Percentiles rank a stretch among this genome's conserved stretches.
These are phyloP conservation scores for Falco columbarius DNA, from an alignment of 2,797 vertebrate genomes.

Conservation along the genomic window DNA sequence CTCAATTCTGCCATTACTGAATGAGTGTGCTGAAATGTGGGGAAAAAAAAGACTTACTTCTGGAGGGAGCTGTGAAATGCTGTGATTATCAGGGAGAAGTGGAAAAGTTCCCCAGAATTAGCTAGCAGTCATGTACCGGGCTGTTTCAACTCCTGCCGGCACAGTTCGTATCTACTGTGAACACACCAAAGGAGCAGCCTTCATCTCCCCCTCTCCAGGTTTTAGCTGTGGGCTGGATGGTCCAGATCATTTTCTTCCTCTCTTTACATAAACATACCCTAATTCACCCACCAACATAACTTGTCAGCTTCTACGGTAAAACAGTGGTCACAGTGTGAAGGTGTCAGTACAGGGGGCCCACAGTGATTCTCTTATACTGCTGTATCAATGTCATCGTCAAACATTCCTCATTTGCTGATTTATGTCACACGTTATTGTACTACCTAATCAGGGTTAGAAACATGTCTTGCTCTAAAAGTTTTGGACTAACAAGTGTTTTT, in stretches of 20 bases:
- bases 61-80: neutral
- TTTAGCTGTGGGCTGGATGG: neutral
- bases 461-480: neutral
- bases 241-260: neutral
- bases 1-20: neutral
- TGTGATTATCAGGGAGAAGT: neutral
- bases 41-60: neutral
- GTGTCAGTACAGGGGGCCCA: neutral
- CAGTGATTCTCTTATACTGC: neutral
- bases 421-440: neutral
- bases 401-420: neutral
- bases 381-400: neutral
- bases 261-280: neutral
- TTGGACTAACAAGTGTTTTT: neutral
- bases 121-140: neutral
- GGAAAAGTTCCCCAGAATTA: neutral
- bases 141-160: neutral
- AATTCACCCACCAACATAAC: neutral
- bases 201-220: neutral
- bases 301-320: neutral
- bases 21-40: neutral
- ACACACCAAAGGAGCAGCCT: neutral
- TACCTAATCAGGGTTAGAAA: neutral
- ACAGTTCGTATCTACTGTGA: neutral
- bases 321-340: neutral